These are phyloP conservation scores for Halisarca cf. caerulea DNA, from an alignment of 37 sponge, comb jelly and placozoan genomes.

Conservation along the genomic window DNA sequence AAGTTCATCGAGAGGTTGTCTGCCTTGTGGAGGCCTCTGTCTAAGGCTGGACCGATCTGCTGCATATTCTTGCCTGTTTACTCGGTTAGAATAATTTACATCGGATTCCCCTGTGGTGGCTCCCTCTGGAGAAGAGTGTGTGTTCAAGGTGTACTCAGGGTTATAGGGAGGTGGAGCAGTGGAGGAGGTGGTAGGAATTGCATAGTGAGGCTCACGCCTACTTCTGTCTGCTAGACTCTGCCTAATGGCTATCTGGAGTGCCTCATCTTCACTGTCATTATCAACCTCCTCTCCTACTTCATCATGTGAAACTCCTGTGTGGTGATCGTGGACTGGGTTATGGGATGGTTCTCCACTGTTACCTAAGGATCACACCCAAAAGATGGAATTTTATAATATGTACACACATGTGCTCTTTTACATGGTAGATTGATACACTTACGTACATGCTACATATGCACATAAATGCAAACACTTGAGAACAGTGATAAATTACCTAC, in stretches of 20 bases:
- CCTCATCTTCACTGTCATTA: not conserved
- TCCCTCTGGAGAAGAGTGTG: not conserved
- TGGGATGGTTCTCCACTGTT: too few species aligned
- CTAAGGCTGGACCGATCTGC: not conserved
- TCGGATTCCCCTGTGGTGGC: not conserved
- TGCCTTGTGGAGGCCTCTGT: not conserved
- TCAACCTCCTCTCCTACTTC: too few species aligned
- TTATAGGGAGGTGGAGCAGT: slow-evolving; percentile 42
- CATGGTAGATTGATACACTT: too few species aligned
- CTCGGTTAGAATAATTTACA: not conserved
- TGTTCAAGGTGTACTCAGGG: slow-evolving; percentile 29
- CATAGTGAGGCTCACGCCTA: too few species aligned
- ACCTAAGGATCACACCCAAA: too few species aligned
- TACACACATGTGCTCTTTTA: too few species aligned
- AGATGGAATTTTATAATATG: too few species aligned
- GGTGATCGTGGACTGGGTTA: too few species aligned
- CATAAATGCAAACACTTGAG: too few species aligned
- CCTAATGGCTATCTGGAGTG: not conserved
- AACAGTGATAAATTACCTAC: too few species aligned
- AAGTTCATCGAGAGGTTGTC: not conserved
- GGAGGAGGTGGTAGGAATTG: not conserved
- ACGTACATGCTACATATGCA: too few species aligned
- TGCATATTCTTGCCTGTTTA: not conserved
- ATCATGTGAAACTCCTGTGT: too few species aligned
- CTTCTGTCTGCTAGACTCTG: slow-evolving; percentile 8